Base-by-base conservation (phyloP, 2,888 invertebrate species). In the Saturnia japonica region DNA sequence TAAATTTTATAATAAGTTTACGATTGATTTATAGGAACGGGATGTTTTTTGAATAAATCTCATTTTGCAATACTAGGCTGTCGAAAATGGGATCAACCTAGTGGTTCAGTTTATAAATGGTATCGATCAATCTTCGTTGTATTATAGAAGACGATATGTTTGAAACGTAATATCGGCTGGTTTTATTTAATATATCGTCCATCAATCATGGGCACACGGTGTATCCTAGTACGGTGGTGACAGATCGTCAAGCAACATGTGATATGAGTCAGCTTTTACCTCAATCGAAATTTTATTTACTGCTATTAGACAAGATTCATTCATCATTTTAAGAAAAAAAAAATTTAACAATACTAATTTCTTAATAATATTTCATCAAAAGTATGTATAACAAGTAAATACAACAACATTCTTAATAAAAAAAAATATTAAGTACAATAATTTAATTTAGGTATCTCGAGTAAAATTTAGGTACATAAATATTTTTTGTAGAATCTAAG, bases 171-270 rank as follows among this genome's bases (percentile, higher is more conserved):
- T 91, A 91, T 90, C 82, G 87, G 82, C 83, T 80, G 90, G 88
- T 90, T 91, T 54, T 91, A 92, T 93, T 93, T 90, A 92, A 91
- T 92, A 91, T 89, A 88, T 82, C 83, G 84, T 80, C 85, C 88
- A 93, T 93, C 93, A 90, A 93, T 93, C 93, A 91, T 83, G 74
- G 74, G 74, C 80, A 83, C 81, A 83, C 85, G 83, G 82, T 83
- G 83, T 84, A 82, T 84, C 81, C 81, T 85, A 85, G 77, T 82
- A 77, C 82, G 80, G 77, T 80, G 89, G 89, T 88, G 92, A 93
- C 92, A 91, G 88, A 88, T 88, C 85, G 81, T 78, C 81, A 84
- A 80, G 88, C 88, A 89, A 89, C 88, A 89, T 86, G 88, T 89
- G 85, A 88, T 84, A 67, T 67, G 67, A 72, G 67, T 68, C 69